phyloP scores from a whole-genome alignment of 2,888 invertebrate species.

The Tenthredo distinguenda region DNA sequence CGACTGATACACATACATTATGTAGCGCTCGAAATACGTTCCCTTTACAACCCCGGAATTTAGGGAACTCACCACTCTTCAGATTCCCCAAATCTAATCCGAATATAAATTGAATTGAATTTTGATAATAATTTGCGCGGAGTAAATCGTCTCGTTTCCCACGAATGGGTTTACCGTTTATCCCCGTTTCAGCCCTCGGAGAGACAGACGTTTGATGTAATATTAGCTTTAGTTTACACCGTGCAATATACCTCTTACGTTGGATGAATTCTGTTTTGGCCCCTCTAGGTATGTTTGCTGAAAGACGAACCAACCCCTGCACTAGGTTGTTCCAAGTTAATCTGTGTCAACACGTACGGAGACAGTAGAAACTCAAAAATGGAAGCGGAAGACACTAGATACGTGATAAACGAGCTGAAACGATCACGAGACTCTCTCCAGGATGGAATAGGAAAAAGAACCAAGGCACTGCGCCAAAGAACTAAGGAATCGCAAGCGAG shows the following conservation, averaged over 20 bases:
- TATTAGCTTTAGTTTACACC: neutral
- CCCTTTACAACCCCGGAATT: neutral
- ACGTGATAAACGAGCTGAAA: slow-evolving; percentile 69
- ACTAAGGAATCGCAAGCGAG: slow-evolving; percentile 44
- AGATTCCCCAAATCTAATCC: neutral
- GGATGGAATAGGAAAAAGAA: slow-evolving; percentile 56
- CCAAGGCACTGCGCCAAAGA: slow-evolving; percentile 56
- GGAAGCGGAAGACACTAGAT: slow-evolving; percentile 69
- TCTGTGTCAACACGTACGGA: slow-evolving; percentile 67
- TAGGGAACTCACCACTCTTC: neutral
- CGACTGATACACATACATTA: neutral
- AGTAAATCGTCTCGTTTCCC: neutral
- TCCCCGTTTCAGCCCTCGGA: neutral
- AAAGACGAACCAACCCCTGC: neutral
- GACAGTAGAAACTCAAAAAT: slow-evolving; percentile 64
- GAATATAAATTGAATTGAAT: neutral
- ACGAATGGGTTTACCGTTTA: neutral
- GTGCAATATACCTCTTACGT: neutral
- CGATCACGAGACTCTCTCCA: slow-evolving; percentile 66
- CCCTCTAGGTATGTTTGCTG: slow-evolving; percentile 10
- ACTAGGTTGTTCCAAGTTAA: slow-evolving; percentile 56
- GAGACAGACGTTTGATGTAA: neutral
- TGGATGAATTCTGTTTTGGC: neutral
- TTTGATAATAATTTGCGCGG: neutral
- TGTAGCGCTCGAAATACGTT: neutral